phyloP scores from a whole-genome alignment of 2,888 invertebrate genomes.

The Tipula confusa region DNA sequence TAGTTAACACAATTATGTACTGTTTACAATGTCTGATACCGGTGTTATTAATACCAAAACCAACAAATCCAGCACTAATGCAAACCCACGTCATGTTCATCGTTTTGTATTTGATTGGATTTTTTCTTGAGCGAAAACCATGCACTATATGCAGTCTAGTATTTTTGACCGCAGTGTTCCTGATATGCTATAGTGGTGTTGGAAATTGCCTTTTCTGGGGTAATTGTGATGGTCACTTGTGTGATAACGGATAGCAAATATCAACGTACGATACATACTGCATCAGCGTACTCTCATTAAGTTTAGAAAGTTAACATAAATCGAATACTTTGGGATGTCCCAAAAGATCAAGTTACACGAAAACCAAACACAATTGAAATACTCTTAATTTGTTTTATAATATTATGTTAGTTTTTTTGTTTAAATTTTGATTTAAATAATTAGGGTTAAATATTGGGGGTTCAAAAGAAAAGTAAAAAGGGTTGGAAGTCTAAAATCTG shows the following conservation, averaged over 20 bases:
- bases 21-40: slow-evolving; percentile 97
- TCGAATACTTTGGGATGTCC: background rate
- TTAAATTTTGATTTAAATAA: background rate
- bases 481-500: background rate
- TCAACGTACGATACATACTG: too few species aligned
- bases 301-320: slow-evolving; percentile 32
- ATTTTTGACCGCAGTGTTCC: slow-evolving; percentile 86
- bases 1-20: slow-evolving; percentile 62
- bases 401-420: background rate
- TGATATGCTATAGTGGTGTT: slow-evolving; percentile 93
- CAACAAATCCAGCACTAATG: slow-evolving; percentile 90
- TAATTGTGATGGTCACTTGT: slow-evolving; percentile 67
- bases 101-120: slow-evolving; percentile 91
- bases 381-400: background rate
- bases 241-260: slow-evolving; percentile 51
- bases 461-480: background rate
- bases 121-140: slow-evolving; percentile 94
- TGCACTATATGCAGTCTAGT: slow-evolving; percentile 96
- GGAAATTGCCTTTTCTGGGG: slow-evolving; percentile 94
- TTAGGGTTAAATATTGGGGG: background rate
- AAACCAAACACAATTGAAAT: background rate
- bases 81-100: slow-evolving; percentile 98
- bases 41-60: slow-evolving; percentile 94
- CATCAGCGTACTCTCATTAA: background rate
- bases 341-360: background rate